A percentile compares a stretch with the other conserved stretches of the same genome.
Conservation (phyloP, 2,797 vertebrate genomes). For the Gallinago stenura region DNA sequence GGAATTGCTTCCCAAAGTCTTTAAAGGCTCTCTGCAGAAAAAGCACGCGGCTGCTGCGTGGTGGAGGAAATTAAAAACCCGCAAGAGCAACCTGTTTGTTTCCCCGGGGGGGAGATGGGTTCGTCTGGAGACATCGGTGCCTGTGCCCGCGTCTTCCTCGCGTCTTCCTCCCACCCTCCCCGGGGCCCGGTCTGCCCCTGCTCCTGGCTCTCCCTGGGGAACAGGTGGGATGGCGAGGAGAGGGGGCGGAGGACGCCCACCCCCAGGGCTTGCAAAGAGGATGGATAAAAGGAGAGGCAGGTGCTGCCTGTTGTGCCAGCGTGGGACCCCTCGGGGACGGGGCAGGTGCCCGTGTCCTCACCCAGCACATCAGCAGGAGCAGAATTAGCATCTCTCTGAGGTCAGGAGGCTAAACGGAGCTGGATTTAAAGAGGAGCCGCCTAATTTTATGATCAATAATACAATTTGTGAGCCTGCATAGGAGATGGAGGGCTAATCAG, state of each 20-base stretch:
- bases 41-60: neutral
- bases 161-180: neutral
- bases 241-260: neutral
- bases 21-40: slow-evolving; percentile 63
- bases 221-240: neutral
- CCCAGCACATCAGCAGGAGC: rapidly evolving
- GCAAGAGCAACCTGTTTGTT: slow-evolving; percentile 45
- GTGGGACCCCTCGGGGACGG: rapidly evolving
- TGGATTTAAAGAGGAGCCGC: neutral
- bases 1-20: slow-evolving; percentile 77
- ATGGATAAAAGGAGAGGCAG: neutral
- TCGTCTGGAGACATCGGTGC: neutral
- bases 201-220: rapidly evolving
- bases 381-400: rapidly evolving
- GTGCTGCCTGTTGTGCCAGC: neutral
- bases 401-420: neutral
- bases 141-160: rapidly evolving
- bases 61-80: slow-evolving; percentile 22
- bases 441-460: neutral
- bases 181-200: neutral
- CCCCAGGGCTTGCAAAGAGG: neutral
- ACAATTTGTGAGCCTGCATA: neutral
- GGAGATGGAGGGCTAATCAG: neutral
- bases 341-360: neutral
- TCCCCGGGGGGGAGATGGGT: neutral